Conservation (phyloP, 2,888 invertebrate genomes). For the Leptinotarsa haldemani region DNA sequence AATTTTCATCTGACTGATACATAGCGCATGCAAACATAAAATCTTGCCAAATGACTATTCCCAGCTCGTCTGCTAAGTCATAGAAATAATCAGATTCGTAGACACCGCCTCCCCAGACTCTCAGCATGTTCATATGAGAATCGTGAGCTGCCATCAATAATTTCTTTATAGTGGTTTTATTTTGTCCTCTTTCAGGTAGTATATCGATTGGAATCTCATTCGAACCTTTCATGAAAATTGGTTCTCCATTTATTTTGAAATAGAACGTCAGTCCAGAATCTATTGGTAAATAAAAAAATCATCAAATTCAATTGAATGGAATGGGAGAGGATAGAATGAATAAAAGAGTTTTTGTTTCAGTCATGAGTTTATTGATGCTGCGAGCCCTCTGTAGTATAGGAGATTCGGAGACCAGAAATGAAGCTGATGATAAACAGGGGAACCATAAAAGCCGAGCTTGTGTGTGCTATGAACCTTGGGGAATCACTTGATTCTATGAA, state of each 20-base stretch:
- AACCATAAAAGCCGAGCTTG: too few relatives aligned
- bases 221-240: constrained; percentile 95
- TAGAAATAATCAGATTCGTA: constrained; percentile 95
- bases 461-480: too few relatives aligned
- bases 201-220: constrained; percentile 93
- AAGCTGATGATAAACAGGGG: too few relatives aligned
- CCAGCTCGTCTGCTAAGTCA: constrained; percentile 84
- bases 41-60: constrained; percentile 97
- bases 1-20: constrained; percentile 84
- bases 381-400: too few relatives aligned
- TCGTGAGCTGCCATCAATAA: constrained; percentile 78
- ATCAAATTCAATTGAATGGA: too few relatives aligned
- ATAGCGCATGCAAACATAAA: constrained; percentile 96
- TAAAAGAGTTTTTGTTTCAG: too few relatives aligned
- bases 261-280: constrained; percentile 80
- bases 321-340: too few relatives aligned
- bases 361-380: too few relatives aligned
- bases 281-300: constrained; percentile 26
- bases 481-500: too few relatives aligned
- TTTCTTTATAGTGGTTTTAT: constrained; percentile 70
- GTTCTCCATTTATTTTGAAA: constrained; percentile 85
- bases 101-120: constrained; percentile 99
- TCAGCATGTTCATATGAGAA: constrained; percentile 90
- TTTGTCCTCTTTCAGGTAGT: constrained; percentile 79
- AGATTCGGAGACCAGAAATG: too few relatives aligned